phyloP scores from a whole-genome alignment of 2,113 vertebrate species.

The Setophaga petechia region DNA sequence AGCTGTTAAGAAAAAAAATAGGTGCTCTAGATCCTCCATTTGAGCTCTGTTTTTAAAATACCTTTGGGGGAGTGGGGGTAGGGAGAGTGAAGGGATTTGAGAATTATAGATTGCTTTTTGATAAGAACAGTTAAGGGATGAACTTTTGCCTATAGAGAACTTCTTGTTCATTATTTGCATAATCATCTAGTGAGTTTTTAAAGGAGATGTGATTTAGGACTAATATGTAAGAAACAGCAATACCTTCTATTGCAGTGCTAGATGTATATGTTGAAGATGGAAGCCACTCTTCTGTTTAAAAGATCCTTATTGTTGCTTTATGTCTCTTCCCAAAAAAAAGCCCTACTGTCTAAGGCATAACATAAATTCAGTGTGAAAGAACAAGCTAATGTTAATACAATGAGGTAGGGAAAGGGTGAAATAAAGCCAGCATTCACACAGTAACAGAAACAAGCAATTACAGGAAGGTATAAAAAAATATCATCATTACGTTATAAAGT shows the following conservation, averaged over 20 bases:
- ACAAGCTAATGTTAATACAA: neutral
- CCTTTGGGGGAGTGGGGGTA: fast-evolving
- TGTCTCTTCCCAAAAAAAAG: neutral
- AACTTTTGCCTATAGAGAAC: neutral
- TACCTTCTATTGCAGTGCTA: neutral
- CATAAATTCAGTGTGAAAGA: neutral
- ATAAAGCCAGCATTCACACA: neutral
- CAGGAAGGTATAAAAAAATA: neutral
- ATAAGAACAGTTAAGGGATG: neutral
- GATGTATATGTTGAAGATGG: neutral
- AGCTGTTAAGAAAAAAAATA: neutral
- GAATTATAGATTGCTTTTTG: neutral
- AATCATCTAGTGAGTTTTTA: neutral
- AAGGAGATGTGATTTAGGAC: neutral
- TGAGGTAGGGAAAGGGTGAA: neutral
- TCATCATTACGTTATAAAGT: neutral
- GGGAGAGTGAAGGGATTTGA: neutral
- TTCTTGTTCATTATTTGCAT: neutral
- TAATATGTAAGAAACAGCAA: neutral
- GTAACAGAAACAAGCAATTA: neutral
- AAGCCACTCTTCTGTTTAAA: neutral
- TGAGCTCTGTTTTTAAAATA: neutral
- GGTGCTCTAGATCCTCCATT: neutral
- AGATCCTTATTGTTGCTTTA: neutral
- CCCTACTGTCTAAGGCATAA: neutral